Conservation (phyloP, 1,140 invertebrate species). For the Leucophenga varia region DNA sequence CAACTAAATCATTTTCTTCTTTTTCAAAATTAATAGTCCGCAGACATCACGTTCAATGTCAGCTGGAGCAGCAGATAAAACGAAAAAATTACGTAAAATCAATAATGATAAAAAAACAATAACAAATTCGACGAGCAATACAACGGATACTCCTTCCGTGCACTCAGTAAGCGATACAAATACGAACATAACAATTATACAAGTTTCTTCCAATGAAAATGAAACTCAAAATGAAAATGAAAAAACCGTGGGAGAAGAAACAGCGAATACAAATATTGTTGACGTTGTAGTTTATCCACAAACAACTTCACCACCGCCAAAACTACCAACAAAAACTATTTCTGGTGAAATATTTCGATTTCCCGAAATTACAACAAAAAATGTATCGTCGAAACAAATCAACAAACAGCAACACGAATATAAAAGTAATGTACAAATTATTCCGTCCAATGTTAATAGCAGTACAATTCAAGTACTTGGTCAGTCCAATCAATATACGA, state of each 20-base stretch:
- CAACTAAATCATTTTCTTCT: background rate
- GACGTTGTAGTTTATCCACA: too few species aligned
- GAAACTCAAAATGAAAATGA: conserved; percentile 17
- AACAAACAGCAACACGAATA: conserved; percentile 31
- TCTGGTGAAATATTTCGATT: conserved; percentile 46
- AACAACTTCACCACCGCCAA: conserved; percentile 29
- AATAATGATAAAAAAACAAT: conserved; percentile 10
- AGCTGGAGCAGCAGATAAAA: conserved; percentile 44
- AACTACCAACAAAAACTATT: conserved; percentile 35
- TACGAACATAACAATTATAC: conserved; percentile 52
- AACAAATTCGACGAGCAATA: conserved; percentile 2
- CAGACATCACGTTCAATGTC: conserved; percentile 51
- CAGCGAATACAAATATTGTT: too few species aligned
- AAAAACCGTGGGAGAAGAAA: conserved; percentile 2
- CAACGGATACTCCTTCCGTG: too few species aligned
- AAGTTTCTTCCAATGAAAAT: conserved; percentile 37
- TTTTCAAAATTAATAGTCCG: conserved; percentile 23
- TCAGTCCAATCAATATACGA: conserved; percentile 29
- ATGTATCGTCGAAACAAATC: conserved; percentile 2
- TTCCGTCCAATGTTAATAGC: conserved; percentile 51
- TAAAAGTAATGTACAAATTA: conserved; percentile 56
- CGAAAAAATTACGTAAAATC: conserved; percentile 18
- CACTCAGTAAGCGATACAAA: conserved; percentile 25
- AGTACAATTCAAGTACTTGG: conserved; percentile 44
- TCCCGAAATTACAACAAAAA: conserved; percentile 37